These are phyloP conservation scores for Ectropis crepuscularia DNA, from an alignment of 2,888 invertebrate species.

Conservation along the genomic window DNA sequence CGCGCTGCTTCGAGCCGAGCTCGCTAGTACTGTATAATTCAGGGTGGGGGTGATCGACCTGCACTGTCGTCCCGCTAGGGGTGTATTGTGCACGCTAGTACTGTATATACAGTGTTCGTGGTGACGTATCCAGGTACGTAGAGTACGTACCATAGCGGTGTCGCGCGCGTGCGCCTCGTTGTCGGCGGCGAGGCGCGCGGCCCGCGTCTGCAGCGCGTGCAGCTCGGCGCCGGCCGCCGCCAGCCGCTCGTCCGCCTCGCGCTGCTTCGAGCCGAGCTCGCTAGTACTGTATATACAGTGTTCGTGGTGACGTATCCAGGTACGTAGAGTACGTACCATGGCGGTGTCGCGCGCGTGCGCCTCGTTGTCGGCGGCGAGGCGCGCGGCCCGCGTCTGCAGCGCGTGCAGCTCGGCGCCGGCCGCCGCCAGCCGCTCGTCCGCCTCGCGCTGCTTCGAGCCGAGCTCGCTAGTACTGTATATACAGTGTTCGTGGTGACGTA, in stretches of 20 bases:
- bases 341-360: constrained; percentile 86
- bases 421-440: constrained; percentile 77
- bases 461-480: neutral
- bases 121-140: neutral
- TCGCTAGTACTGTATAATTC: too few relatives aligned
- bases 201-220: constrained; percentile 85
- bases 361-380: constrained; percentile 86
- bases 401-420: constrained; percentile 86
- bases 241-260: constrained; percentile 71
- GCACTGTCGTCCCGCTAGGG: too few relatives aligned
- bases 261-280: constrained; percentile 80
- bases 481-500: neutral
- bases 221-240: constrained; percentile 86
- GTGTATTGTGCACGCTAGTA: too few relatives aligned
- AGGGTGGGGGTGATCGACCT: too few relatives aligned
- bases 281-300: too few relatives aligned
- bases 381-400: constrained; percentile 86
- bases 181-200: constrained; percentile 87
- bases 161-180: constrained; percentile 86
- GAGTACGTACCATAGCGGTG: constrained; percentile 77
- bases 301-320: neutral
- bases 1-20: constrained; percentile 80
- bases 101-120: neutral
- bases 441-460: constrained; percentile 74
- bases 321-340: constrained; percentile 61